A percentile compares a stretch with the other conserved stretches of the same genome.
These are phyloP conservation scores for Phoenicopterus ruber DNA, from an alignment of 2,113 vertebrate species.

Conservation along the genomic window DNA sequence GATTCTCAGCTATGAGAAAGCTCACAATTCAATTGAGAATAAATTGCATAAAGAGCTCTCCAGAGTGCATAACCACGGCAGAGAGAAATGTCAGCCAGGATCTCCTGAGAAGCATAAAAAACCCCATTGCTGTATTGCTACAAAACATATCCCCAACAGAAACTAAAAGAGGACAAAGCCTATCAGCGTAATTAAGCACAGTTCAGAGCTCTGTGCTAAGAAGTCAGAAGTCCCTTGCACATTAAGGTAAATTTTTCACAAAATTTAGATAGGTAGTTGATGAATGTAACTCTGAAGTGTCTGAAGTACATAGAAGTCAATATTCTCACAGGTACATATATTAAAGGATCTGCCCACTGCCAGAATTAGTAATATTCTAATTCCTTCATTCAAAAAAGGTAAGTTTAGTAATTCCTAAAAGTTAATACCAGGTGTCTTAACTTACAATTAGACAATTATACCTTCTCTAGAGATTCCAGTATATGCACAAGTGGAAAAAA, in stretches of 20 bases:
- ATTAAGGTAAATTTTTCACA: not conserved
- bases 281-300: not conserved
- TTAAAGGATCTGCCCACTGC: not conserved
- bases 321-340: not conserved
- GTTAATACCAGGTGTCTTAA: not conserved
- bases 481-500: not conserved
- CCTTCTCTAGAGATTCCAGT: not conserved
- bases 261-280: not conserved
- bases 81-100: not conserved
- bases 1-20: not conserved
- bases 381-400: not conserved
- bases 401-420: not conserved
- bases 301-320: not conserved
- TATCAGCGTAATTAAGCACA: not conserved
- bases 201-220: not conserved
- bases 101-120: not conserved
- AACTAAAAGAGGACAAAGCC: not conserved
- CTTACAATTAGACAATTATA: too few species aligned
- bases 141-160: not conserved
- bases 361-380: not conserved
- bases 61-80: not conserved
- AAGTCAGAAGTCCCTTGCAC: not conserved
- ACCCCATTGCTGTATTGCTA: not conserved
- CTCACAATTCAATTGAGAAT: not conserved
- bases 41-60: slow-evolving; percentile 28